These are phyloP conservation scores for Cinclus mexicanus DNA, from an alignment of 2,113 vertebrate genomes.

Conservation along the genomic window DNA sequence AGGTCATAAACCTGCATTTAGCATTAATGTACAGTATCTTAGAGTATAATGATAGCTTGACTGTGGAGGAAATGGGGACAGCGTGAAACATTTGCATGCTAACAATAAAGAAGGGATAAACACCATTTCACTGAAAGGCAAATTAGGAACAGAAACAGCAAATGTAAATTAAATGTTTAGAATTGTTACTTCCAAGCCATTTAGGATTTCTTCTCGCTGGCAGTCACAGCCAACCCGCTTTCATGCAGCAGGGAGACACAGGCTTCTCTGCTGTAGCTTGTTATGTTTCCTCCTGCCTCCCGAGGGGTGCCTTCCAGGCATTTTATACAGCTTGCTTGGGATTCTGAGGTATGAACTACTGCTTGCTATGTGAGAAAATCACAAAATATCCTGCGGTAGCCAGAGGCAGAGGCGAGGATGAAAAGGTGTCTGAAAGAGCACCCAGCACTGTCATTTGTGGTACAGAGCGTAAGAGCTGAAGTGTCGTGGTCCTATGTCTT, in stretches of 20 bases:
- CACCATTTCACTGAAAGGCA: conserved; percentile 24
- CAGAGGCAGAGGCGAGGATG: conserved; percentile 10
- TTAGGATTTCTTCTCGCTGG: conserved; percentile 25
- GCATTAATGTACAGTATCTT: not conserved
- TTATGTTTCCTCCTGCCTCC: not conserved
- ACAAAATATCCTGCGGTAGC: not conserved
- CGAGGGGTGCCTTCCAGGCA: not conserved
- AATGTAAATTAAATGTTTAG: conserved; percentile 56
- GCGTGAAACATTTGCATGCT: not conserved
- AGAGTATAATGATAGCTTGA: not conserved
- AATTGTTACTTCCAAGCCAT: conserved; percentile 32
- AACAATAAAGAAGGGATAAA: conserved; percentile 44
- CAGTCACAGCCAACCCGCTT: not conserved
- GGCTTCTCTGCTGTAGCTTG: not conserved
- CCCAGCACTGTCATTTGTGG: not conserved
- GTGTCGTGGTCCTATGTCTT: rapidly evolving
- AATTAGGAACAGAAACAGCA: conserved; percentile 28
- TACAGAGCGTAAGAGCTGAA: not conserved
- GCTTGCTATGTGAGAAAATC: not conserved
- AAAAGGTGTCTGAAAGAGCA: not conserved
- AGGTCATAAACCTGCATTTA: not conserved
- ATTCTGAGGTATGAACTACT: not conserved
- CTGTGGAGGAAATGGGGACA: not conserved
- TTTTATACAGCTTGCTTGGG: not conserved
- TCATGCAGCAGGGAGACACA: not conserved